Evolutionary conservation across 2,888 invertebrate genomes (phyloP).

Genomic region (Aethes cnicana): DNA sequence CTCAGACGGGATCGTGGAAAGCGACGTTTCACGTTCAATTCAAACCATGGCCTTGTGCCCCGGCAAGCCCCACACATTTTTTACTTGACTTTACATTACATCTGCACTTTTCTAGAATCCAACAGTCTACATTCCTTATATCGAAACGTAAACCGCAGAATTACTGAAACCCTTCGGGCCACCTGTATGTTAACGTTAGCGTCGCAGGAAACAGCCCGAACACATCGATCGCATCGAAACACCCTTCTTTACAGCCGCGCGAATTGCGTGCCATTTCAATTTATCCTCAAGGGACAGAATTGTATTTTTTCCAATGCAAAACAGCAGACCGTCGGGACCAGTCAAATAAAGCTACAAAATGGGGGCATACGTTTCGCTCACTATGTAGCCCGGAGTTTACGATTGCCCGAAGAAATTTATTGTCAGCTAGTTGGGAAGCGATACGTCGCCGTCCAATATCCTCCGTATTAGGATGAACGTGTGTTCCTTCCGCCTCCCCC

Average conservation of each 20-base stretch:
- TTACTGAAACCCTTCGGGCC: too few species aligned
- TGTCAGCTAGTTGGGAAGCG: constrained; percentile 57
- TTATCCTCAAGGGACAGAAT: constrained; percentile 55
- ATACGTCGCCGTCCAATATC: constrained; percentile 52
- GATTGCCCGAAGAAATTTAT: constrained; percentile 66
- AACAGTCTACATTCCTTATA: too few species aligned
- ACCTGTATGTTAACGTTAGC: background rate
- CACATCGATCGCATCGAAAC: constrained; percentile 46
- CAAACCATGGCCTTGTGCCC: too few species aligned
- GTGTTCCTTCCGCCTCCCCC: constrained; percentile 33
- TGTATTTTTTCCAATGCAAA: constrained; percentile 73
- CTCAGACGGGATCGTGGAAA: too few species aligned
- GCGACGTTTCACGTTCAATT: too few species aligned
- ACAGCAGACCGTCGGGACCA: constrained; percentile 51
- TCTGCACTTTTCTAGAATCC: too few species aligned
- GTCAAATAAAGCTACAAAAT: constrained; percentile 30
- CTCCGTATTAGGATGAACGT: constrained; percentile 38
- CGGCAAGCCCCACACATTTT: too few species aligned
- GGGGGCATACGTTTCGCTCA: constrained; percentile 28
- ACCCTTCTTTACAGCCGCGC: constrained; percentile 51
- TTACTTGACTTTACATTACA: too few species aligned
- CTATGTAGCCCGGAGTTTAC: constrained; percentile 46
- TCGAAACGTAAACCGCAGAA: too few species aligned
- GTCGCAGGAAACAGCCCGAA: constrained; percentile 35
- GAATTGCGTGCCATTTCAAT: constrained; percentile 69